phyloP scores from a whole-genome alignment of 2,888 invertebrate species.

The Tethea ocularis region DNA sequence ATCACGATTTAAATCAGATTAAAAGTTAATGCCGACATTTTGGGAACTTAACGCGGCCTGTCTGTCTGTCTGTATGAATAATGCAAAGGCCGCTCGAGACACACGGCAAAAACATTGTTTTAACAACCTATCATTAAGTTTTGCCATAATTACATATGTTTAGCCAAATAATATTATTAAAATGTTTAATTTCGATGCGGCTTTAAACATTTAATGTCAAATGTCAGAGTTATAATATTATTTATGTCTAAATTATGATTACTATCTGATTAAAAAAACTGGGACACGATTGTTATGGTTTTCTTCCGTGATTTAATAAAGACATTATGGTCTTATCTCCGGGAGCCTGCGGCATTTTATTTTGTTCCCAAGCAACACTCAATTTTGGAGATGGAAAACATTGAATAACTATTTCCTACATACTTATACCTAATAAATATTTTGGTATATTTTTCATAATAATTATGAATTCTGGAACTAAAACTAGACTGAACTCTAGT shows the following conservation, averaged over 20 bases:
- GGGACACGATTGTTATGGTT: slow-evolving; percentile 18
- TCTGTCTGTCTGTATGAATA: slow-evolving; percentile 30
- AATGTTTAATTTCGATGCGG: slow-evolving; percentile 1
- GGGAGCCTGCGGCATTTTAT: neutral
- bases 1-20: slow-evolving; percentile 8
- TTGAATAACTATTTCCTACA: too few relatives aligned
- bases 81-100: slow-evolving; percentile 47
- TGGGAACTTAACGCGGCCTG: slow-evolving; percentile 23
- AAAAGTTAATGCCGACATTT: slow-evolving; percentile 35
- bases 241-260: slow-evolving; percentile 7
- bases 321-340: neutral
- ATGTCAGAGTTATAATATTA: slow-evolving; percentile 23
- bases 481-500: too few relatives aligned
- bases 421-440: too few relatives aligned
- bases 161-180: slow-evolving; percentile 34
- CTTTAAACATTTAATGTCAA: slow-evolving; percentile 14
- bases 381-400: too few relatives aligned
- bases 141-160: slow-evolving; percentile 43
- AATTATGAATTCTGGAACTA: too few relatives aligned
- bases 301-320: neutral
- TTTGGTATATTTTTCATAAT: too few relatives aligned
- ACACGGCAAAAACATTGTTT: slow-evolving; percentile 40
- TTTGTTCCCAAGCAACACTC: neutral
- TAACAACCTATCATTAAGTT: slow-evolving; percentile 48
- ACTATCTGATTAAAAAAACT: slow-evolving; percentile 8